phyloP scores from a whole-genome alignment of 2,113 vertebrate genomes.

The Archilochus colubris region DNA sequence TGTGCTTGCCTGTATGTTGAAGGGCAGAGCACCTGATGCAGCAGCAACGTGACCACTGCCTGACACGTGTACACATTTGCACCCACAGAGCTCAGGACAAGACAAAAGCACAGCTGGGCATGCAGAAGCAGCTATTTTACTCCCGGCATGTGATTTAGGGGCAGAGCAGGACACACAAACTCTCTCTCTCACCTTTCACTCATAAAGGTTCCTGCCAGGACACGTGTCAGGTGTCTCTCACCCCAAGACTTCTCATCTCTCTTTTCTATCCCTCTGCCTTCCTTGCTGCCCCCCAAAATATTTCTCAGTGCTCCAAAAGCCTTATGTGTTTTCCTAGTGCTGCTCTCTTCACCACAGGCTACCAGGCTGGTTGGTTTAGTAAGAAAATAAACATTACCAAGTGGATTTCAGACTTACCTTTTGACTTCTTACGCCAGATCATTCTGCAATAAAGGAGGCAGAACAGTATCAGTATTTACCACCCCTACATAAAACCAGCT shows the following conservation, averaged over 20 bases:
- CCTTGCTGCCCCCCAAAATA: background rate
- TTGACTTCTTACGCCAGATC: background rate
- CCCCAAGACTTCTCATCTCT: background rate
- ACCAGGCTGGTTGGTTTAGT: background rate
- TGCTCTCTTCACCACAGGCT: background rate
- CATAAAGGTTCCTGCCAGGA: background rate
- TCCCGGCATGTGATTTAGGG: accelerated
- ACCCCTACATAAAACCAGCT: background rate
- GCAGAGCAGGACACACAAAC: accelerated
- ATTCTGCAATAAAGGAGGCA: background rate
- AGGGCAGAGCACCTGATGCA: background rate
- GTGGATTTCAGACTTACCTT: background rate
- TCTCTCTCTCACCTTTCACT: background rate
- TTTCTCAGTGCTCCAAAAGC: background rate
- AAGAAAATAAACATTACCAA: background rate
- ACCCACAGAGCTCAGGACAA: background rate
- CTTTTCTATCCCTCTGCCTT: background rate
- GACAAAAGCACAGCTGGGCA: background rate
- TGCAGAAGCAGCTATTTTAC: background rate
- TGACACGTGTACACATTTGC: no score
- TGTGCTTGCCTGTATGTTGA: background rate
- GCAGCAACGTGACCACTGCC: background rate
- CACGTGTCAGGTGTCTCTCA: background rate
- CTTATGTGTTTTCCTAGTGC: background rate
- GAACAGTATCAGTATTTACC: background rate